Evolutionary conservation across 1,140 invertebrate species (phyloP), one percentile per base, ranked within the genome.

Genomic region (Hylyphantes graminicola): DNA sequence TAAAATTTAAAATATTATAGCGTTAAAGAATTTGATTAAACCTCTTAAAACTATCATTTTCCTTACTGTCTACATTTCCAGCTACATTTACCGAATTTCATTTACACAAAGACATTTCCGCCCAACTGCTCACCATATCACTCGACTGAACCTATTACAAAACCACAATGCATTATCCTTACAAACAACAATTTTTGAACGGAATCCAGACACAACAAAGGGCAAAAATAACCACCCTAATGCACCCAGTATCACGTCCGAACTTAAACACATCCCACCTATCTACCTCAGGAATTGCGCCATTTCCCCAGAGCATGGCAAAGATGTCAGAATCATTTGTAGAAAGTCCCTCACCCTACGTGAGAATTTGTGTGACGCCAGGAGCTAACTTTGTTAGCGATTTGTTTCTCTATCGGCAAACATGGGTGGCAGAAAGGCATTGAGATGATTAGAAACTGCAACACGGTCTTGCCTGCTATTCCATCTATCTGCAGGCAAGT

Each of bases 371-470:
- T 78, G 76, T 78, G 76, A 78, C 67, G 76, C 59, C 76, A 54
- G 10, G 35, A 63, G 63, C n/a, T 78, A 78, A 78, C 76, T 78
- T 78, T 78, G 76, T 78, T 78, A 78, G 76, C n/a, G 63, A 78
- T 67, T 63, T 78, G 76, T 78, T 78, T 78, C 59, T 50, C 76
- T 54, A 78, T 78, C 76, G 67, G 55, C 76, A 78, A 67, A 78
- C 76, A 78, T 54, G 61, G 76, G 76, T 78, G 76, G 61, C 59
- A 21, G 50, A 54, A 54, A 64, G 51, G 76, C 76, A 78, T 78
- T 64, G 15, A 78, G 76, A 78, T 78, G 65, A 78, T 78, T 78
- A 78, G 76, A 78, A 78, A 78, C 76, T 51, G 76, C 76, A 54
- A 78, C 61, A 67, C 7, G 68, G 68, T 10, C 35, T 10, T 50